Evolutionary conservation across 2,888 invertebrate genomes (phyloP), one percentile per base, ranked within the genome.

Genomic region (Drosophila suboccidentalis): DNA sequence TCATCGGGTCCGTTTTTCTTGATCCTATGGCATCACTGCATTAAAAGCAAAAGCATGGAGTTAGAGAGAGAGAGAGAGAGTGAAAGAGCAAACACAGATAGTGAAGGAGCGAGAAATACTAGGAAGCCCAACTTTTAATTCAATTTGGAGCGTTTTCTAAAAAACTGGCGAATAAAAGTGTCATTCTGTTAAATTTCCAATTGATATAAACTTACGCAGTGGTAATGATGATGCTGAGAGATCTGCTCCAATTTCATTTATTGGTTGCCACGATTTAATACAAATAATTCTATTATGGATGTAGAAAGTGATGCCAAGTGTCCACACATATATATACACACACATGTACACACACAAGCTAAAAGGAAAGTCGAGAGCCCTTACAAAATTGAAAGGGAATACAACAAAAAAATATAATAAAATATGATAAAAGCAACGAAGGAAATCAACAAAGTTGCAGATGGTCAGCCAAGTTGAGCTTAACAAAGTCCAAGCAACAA

Each of bases 191-290:
- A 73, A 88, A 80, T 86, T 86, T 76, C 63, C 77, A 82, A 88
- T 86, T 86, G 83, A 9, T 17, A n/a, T n/a, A 32, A 36, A 61
- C 53, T 38, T 50, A 58, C 49, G 53, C 44, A 39, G 63, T 69
- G 61, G 55, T 53, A 75, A 71, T 80, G 55, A 71, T 80, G 55
- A 68, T 71, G 72, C 57, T 65, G 53, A 47, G 50, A 64, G 68
- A 76, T 59, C 58, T 74, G 68, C 69, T 73, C 71, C 71, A 80
- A 80, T 89, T 83, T 62, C 57, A 66, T 82, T 75, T 80, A 80
- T 84, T 84, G 79, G 67, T 69, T 80, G 75, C 81, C 87, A 84
- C 82, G 89, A 87, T 89, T 90, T 80, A 78, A 90, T 87, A 82
- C 75, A 87, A 82, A 89, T 89, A 87, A 89, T 87, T 82, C 72